Percentiles rank a stretch among this genome's conserved stretches.
Conservation (phyloP, 2,797 vertebrate genomes). For the Rhinella marina region DNA sequence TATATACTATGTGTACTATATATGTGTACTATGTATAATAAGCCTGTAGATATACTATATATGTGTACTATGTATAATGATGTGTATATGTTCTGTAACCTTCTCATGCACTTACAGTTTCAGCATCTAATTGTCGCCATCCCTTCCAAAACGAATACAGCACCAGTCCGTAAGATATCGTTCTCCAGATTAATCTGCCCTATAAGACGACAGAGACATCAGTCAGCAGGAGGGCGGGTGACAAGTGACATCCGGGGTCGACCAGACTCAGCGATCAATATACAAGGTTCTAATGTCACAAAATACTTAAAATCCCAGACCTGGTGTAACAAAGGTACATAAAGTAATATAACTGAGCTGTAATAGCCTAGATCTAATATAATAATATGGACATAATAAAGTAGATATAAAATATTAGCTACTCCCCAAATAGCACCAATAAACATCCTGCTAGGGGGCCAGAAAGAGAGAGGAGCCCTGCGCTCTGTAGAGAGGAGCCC, state of each 20-base stretch:
- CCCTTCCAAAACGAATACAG: background rate
- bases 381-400: background rate
- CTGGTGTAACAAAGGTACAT: no score
- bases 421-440: no score
- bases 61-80: no score
- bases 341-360: no score
- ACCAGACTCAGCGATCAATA: background rate
- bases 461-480: no score
- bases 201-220: background rate
- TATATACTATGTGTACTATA: no score
- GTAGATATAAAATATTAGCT: no score
- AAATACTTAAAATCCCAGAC: no score
- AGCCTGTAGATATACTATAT: no score
- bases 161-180: background rate
- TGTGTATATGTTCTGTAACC: background rate
- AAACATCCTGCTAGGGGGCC: no score
- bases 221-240: background rate
- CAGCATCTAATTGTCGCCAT: background rate
- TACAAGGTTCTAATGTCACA: background rate
- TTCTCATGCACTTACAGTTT: background rate
- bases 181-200: background rate
- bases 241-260: background rate
- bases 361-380: background rate
- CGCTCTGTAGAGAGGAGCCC: background rate
- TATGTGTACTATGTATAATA: no score